phyloP scores from a whole-genome alignment of 2,888 invertebrate species.

The Notocelia uddmanniana region DNA sequence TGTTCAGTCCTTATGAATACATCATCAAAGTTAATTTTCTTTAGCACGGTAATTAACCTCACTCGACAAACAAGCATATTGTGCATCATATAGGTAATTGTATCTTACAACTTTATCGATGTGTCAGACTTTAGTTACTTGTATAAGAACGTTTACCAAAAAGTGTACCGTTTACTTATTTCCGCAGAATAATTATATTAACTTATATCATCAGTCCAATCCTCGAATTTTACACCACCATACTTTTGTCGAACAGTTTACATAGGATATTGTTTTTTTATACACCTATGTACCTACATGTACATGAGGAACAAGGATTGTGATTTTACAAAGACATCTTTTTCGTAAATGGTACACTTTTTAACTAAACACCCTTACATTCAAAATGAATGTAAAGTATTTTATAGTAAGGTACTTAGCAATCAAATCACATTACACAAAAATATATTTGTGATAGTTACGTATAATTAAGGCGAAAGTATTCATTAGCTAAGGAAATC shows the following conservation, averaged over 20 bases:
- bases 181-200: too few species aligned
- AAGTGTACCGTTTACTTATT: background rate
- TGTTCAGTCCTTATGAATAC: conserved; percentile 72
- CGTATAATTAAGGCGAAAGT: conserved; percentile 28
- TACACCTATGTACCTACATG: too few species aligned
- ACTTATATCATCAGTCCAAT: too few species aligned
- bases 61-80: conserved; percentile 43
- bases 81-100: background rate
- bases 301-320: too few species aligned
- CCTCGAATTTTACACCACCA: too few species aligned
- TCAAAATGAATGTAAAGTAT: background rate
- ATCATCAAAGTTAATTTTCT: conserved; percentile 67
- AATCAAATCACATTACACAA: background rate
- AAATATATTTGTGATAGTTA: conserved; percentile 5
- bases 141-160: background rate
- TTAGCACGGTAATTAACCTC: conserved; percentile 64
- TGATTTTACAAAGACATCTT: too few species aligned
- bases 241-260: too few species aligned
- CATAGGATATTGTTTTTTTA: too few species aligned
- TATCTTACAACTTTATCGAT: background rate
- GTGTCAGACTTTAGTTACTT: background rate
- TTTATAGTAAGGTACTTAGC: background rate
- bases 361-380: background rate
- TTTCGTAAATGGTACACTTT: background rate
- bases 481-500: conserved; percentile 32